Evolutionary conservation across 2,888 invertebrate species (phyloP), one percentile per base, ranked within the genome.

Genomic region (Therioaphis trifolii): DNA sequence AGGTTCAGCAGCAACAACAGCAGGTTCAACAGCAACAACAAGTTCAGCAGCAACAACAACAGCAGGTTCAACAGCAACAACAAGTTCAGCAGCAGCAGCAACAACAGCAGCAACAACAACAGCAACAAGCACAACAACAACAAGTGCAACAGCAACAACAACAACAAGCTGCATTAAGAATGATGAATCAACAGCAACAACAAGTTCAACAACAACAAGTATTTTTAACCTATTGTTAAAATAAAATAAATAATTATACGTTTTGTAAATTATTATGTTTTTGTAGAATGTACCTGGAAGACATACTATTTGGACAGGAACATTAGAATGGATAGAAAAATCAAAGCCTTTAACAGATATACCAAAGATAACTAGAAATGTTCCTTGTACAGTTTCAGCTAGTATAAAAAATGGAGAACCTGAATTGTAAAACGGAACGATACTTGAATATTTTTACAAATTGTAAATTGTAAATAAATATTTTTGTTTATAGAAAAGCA

Each of bases 261-360:
- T 55, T 27, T 55, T 69, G 55, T 43, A 24, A 24, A 24, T 29
- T 27, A 77, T 29, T 1, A 21, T 15, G 18, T 68, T 29, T 27
- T 46, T 69, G 4, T 90, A 90, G 66, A 87, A 88, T n/a, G 88
- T 88, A 40, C 88, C 90, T 49, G 92, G 92, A 85, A 89, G 92
- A 43, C 91, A 91, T 35, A 91, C 91, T 0, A 92, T 93, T 86
- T 95, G 95, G 95, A 92, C 92, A 84, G 97, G 97, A 0, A 91
- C 94, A 27, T 90, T 98, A 52, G 97, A 98, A 89, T 97, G 97
- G 96, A 94, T 95, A 88, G 97, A 97, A 88, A 97, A 97, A 89
- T 92, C 93, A 4, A 96, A 96, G 88, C 91, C 91, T 86, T 91
- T 93, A 0, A 91, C 78, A 0, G 95, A 95, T 87, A 92, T 93